Percentiles rank a stretch among this genome's conserved stretches.
These are phyloP conservation scores for Candidula unifasciata DNA, from an alignment of 2,888 invertebrate genomes.

Conservation along the genomic window DNA sequence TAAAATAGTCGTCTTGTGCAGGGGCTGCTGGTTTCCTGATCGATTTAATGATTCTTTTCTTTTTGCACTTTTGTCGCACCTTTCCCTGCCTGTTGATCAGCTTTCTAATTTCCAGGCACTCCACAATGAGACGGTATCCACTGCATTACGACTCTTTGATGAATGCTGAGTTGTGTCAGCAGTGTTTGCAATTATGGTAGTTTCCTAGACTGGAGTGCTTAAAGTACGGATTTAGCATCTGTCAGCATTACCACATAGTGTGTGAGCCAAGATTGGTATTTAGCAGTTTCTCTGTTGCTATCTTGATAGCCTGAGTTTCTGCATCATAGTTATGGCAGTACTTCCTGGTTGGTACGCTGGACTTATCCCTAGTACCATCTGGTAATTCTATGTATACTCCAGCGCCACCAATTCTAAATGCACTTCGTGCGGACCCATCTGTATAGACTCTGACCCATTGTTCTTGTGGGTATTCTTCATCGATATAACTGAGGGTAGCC, in stretches of 20 bases:
- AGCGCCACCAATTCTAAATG: no score
- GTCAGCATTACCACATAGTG: background rate
- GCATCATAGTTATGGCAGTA: conserved; percentile 10
- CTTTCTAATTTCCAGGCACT: background rate
- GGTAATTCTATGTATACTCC: background rate
- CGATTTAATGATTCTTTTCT: background rate
- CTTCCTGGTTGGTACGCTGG: background rate
- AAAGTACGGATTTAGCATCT: background rate
- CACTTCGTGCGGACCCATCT: no score
- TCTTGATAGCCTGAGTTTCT: background rate
- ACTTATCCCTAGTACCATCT: background rate
- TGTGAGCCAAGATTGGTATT: background rate
- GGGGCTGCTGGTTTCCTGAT: no score
- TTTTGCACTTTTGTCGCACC: background rate
- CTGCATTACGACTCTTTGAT: background rate
- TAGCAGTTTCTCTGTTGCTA: conserved; percentile 5
- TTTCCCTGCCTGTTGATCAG: background rate
- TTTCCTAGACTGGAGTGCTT: background rate
- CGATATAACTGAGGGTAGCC: background rate
- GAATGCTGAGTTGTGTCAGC: background rate
- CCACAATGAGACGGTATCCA: conserved; percentile 10
- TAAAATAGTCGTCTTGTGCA: no score
- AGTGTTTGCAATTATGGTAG: background rate
- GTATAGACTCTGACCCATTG: no score
- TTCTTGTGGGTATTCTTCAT: conserved; percentile 13